A percentile compares a stretch with the other conserved stretches of the same genome.
These are phyloP conservation scores for Acrossocheilus fasciatus DNA, from an alignment of 2,797 vertebrate species.

Conservation along the genomic window DNA sequence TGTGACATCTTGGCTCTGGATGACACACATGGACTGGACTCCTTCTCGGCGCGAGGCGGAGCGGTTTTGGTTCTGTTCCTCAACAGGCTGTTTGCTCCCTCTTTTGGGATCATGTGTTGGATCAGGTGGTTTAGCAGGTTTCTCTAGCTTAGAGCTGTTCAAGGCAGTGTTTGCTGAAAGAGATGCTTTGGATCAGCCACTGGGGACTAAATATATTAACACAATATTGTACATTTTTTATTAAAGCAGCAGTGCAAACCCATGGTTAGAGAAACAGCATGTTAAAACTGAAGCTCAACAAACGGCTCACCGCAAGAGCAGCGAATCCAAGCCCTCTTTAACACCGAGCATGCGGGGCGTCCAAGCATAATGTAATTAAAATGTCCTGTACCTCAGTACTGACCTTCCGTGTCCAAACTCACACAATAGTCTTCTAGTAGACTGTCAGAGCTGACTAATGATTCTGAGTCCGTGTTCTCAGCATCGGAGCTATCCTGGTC, in stretches of 20 bases:
- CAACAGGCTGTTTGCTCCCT: slow-evolving; percentile 74
- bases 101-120: slow-evolving; percentile 69
- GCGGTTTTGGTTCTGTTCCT: slow-evolving; percentile 69
- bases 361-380: slow-evolving; percentile 34
- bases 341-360: slow-evolving; percentile 58
- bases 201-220: not conserved
- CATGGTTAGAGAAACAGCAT: slow-evolving; percentile 31
- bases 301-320: slow-evolving; percentile 3
- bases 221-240: not conserved
- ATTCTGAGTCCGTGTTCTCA: slow-evolving; percentile 88
- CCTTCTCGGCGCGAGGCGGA: slow-evolving; percentile 73
- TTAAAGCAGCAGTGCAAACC: slow-evolving; percentile 24
- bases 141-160: not conserved
- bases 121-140: slow-evolving; percentile 39
- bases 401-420: slow-evolving; percentile 86
- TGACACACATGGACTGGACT: slow-evolving; percentile 72
- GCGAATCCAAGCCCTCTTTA: slow-evolving; percentile 5
- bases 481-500: slow-evolving; percentile 90
- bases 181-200: slow-evolving; percentile 68
- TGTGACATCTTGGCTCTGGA: slow-evolving; percentile 65
- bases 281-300: slow-evolving; percentile 17
- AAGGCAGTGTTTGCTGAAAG: slow-evolving; percentile 42
- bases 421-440: slow-evolving; percentile 79
- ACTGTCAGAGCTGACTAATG: slow-evolving; percentile 88
- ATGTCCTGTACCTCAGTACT: slow-evolving; percentile 85